A percentile compares a stretch with the other conserved stretches of the same genome.
These are phyloP conservation scores for Gastrophryne carolinensis DNA, from an alignment of 2,797 vertebrate species.

Conservation along the genomic window DNA sequence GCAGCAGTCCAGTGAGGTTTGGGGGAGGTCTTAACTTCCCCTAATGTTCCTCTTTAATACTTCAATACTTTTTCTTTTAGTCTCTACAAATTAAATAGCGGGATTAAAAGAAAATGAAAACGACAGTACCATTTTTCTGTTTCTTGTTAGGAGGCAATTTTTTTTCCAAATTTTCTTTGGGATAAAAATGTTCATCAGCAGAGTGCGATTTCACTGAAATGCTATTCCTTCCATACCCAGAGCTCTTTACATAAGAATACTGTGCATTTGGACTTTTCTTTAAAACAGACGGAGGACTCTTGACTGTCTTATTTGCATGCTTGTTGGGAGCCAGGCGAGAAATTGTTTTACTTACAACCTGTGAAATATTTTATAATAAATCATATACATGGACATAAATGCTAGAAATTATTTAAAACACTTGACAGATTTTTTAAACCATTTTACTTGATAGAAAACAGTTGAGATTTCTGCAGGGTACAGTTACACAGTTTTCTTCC, in stretches of 20 bases:
- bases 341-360: not conserved
- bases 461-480: too few species aligned
- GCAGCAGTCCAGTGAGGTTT: too few species aligned
- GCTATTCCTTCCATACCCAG: conserved; percentile 68
- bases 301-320: conserved; percentile 58
- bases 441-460: too few species aligned
- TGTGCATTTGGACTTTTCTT: conserved; percentile 61
- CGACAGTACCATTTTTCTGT: conserved; percentile 66
- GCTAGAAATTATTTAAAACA: too few species aligned
- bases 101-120: not conserved
- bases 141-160: conserved; percentile 58
- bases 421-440: too few species aligned
- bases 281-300: conserved; percentile 58
- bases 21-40: too few species aligned
- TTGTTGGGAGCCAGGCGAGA: conserved; percentile 46
- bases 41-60: too few species aligned
- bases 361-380: not conserved
- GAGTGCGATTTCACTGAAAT: conserved; percentile 60
- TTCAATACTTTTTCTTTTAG: too few species aligned
- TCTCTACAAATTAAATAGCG: too few species aligned
- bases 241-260: conserved; percentile 65
- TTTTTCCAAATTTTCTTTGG: conserved; percentile 61
- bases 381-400: too few species aligned
- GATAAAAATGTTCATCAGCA: conserved; percentile 62
- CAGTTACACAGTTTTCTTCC: too few species aligned